phyloP scores from a whole-genome alignment of 1,140 invertebrate genomes.

The Trypoxylus dichotomus region DNA sequence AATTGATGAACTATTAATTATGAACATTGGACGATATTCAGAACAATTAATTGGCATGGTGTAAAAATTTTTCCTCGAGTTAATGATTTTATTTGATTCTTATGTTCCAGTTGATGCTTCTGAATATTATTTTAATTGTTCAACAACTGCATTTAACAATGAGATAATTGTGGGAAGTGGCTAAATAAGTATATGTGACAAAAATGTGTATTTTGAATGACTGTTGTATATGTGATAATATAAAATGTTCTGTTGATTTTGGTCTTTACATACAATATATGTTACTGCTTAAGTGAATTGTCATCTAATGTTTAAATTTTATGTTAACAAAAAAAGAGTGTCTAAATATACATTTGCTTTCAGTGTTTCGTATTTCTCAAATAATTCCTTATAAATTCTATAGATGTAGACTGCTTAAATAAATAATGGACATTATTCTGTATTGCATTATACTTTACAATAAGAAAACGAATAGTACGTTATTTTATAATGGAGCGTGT shows the following conservation, averaged over 20 bases:
- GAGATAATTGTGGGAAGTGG: not conserved
- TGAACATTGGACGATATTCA: constrained; percentile 7
- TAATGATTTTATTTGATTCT: not conserved
- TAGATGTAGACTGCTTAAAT: no score
- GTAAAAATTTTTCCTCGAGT: not conserved
- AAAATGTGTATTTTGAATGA: constrained; percentile 1
- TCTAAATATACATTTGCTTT: constrained; percentile 24
- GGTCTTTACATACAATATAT: not conserved
- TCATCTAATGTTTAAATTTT: not conserved
- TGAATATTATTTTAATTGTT: constrained; percentile 25
- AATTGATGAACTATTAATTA: not conserved
- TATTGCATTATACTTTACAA: no score
- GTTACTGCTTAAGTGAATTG: constrained; percentile 12
- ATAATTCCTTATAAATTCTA: no score
- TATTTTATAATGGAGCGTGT: no score
- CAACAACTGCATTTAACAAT: constrained; percentile 6
- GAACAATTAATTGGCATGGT: not conserved
- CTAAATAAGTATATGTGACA: constrained; percentile 9
- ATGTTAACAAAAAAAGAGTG: not conserved
- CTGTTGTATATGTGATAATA: constrained; percentile 15
- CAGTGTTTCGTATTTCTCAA: not conserved
- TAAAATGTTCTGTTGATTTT: constrained; percentile 2
- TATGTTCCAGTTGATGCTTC: not conserved
- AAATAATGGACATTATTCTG: no score
- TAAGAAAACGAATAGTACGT: no score